These are phyloP conservation scores for Andricus grossulariae DNA, from an alignment of 1,140 invertebrate genomes.

Conservation along the genomic window DNA sequence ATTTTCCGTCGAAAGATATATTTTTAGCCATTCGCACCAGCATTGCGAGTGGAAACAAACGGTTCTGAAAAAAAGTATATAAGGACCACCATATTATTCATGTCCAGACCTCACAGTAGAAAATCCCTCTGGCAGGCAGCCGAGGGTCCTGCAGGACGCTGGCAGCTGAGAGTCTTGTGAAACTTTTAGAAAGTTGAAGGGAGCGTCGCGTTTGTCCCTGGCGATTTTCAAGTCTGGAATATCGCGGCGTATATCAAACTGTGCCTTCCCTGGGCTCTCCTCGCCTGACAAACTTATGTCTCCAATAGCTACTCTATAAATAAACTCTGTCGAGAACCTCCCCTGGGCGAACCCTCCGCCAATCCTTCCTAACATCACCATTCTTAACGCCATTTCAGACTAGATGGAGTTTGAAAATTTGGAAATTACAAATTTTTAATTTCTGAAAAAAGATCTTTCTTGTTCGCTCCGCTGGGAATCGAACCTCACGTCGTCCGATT, in stretches of 20 bases:
- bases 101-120: constrained; percentile 45
- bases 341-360: not conserved
- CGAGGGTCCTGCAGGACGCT: constrained; percentile 36
- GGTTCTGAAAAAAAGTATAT: too few species aligned
- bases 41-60: too few species aligned
- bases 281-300: constrained; percentile 68
- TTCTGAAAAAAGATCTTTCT: too few species aligned
- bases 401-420: too few species aligned
- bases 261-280: constrained; percentile 48
- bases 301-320: constrained; percentile 66
- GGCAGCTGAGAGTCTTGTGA: constrained; percentile 33
- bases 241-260: constrained; percentile 61
- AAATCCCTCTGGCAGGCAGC: constrained; percentile 41
- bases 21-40: too few species aligned
- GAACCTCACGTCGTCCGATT: too few species aligned
- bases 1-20: too few species aligned
- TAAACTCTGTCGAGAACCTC: constrained; percentile 56
- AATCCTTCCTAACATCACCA: constrained; percentile 12
- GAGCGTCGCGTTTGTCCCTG: constrained; percentile 61
- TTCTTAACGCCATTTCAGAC: too few species aligned
- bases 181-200: constrained; percentile 54
- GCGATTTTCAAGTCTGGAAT: constrained; percentile 51
- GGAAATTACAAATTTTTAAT: too few species aligned
- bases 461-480: too few species aligned
- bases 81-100: constrained; percentile 58